Conservation (phyloP, 2,113 vertebrate species). For the Riparia riparia region DNA sequence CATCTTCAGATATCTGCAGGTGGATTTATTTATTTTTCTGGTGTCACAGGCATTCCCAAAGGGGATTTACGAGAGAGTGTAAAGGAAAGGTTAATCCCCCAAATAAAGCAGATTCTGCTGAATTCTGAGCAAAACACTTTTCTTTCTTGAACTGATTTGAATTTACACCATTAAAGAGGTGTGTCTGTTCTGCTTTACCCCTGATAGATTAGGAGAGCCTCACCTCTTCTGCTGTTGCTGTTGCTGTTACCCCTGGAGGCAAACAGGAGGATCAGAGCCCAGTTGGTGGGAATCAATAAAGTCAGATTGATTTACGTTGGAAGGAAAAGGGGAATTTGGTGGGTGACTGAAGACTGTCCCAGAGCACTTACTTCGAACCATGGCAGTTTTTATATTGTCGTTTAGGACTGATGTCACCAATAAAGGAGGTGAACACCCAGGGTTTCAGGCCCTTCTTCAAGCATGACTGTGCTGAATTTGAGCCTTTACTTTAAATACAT, state of each 20-base stretch:
- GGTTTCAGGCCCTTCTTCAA: not conserved
- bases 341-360: not conserved
- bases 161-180: not conserved
- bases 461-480: not conserved
- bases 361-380: not conserved
- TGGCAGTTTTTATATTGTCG: not conserved
- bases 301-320: not conserved
- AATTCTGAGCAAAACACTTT: not conserved
- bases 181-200: not conserved
- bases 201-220: not conserved
- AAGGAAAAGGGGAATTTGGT: not conserved
- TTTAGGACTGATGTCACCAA: not conserved
- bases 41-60: not conserved
- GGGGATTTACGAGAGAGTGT: rapidly evolving
- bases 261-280: not conserved
- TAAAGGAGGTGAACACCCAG: not conserved
- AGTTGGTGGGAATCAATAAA: not conserved
- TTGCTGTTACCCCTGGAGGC: not conserved
- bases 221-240: not conserved
- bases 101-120: not conserved
- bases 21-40: not conserved
- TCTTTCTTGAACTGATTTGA: not conserved
- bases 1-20: not conserved
- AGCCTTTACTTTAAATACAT: not conserved
- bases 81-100: not conserved